Evolutionary conservation across 2,888 invertebrate species (phyloP), one percentile per base, ranked within the genome.

Genomic region (Poecilobothrus nobilitatus): DNA sequence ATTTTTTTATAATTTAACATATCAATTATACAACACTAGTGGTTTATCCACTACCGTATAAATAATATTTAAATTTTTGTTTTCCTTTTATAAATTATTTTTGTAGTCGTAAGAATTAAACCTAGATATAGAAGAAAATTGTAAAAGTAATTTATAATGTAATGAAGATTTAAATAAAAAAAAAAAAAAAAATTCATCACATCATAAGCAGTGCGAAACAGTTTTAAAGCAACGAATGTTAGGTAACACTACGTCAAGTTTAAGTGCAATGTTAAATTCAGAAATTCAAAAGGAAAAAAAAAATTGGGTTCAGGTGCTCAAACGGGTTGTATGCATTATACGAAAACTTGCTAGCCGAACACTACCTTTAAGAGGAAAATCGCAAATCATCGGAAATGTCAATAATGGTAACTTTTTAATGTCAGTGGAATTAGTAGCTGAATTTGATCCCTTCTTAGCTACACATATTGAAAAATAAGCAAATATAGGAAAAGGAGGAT

Each of bases 381-480:
- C 63, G 6, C 12, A 63, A 63, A 63, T 63, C 1, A 63, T 63
- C 27, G 63, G 63, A 27, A 63, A 63, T 15, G 8, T 33, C 33
- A 27, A 27, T 63, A 63, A 63, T 63, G 63, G 63, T 7, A 63
- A 63, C 27, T 63, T 63, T 63, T 63, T 63, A 63, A 63, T 63
- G 63, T 22, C 63, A 1, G 22, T 63, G 63, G 63, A 63, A 63
- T 63, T 63, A 63, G 27, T 63, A 27, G 63, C 63, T 27, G 63
- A 63, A 63, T 27, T 63, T 63, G 63, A 63, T 12, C 63, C 63
- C 7, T 63, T 63, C 27, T 63, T 63, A 63, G 63, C 63, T 63
- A 27, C 63, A 27, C 63, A 63, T 63, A 63, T 63, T 63, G 63
- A 10, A 63, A 63, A 63, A 63, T 63, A 63, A 27, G 63, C 27